phyloP scores from a whole-genome alignment of 2,888 invertebrate species.

The Lasius fuliginosus region DNA sequence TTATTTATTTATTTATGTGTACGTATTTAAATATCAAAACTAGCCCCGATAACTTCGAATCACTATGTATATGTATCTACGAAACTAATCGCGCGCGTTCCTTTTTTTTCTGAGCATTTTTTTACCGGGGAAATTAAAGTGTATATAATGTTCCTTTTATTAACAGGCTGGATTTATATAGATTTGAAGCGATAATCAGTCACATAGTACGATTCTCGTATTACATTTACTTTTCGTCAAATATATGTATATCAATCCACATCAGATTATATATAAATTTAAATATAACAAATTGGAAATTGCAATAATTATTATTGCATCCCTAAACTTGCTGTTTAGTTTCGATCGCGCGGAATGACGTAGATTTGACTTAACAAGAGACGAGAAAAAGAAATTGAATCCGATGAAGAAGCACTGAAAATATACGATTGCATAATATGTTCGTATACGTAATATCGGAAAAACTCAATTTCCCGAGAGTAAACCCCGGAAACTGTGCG shows the following conservation, averaged over 20 bases:
- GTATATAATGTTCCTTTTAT: background rate
- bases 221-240: background rate
- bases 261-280: conserved; percentile 23
- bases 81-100: background rate
- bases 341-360: background rate
- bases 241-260: background rate
- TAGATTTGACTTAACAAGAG: background rate
- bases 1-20: background rate
- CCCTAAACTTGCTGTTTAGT: background rate
- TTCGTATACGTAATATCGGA: conserved; percentile 5
- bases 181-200: background rate
- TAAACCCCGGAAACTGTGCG: background rate
- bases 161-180: background rate
- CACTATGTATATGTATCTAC: background rate
- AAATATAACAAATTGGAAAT: background rate
- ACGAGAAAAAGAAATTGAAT: background rate
- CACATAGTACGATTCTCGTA: background rate
- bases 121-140: background rate
- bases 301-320: conserved; percentile 16
- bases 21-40: background rate
- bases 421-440: conserved; percentile 1
- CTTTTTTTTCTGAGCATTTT: background rate
- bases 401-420: background rate
- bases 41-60: background rate
- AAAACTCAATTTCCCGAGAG: conserved; percentile 24